These are phyloP conservation scores for Hirtodrosophila histrioides DNA, from an alignment of 2,888 invertebrate genomes.

Conservation along the genomic window DNA sequence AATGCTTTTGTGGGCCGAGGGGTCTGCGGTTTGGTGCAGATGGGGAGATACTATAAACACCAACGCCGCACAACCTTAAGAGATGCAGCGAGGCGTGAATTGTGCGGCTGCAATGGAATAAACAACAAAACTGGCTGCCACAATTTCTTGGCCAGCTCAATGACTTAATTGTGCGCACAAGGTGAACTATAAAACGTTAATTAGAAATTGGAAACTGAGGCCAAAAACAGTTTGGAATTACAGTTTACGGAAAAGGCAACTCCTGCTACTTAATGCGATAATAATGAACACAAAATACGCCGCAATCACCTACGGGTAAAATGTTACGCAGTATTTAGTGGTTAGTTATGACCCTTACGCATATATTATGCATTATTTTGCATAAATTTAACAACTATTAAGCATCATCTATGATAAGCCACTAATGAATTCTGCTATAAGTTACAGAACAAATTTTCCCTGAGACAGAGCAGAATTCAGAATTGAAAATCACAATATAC, in stretches of 20 bases:
- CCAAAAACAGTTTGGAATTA: not conserved
- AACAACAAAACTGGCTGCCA: conserved; percentile 15
- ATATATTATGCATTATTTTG: too few species aligned
- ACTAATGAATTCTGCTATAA: too few species aligned
- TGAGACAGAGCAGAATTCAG: too few species aligned
- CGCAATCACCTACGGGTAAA: too few species aligned
- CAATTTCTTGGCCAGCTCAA: conserved; percentile 11
- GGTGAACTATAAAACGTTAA: conserved; percentile 32
- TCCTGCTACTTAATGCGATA: not conserved
- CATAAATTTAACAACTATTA: too few species aligned
- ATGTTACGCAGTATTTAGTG: too few species aligned
- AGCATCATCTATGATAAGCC: too few species aligned
- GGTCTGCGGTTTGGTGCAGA: too few species aligned
- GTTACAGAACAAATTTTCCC: too few species aligned
- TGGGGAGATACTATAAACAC: not conserved
- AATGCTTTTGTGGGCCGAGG: too few species aligned
- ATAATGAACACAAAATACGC: not conserved
- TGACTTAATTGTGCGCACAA: conserved; percentile 51
- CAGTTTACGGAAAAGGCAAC: conserved; percentile 22
- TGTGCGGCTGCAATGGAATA: conserved; percentile 35
- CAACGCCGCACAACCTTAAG: conserved; percentile 29
- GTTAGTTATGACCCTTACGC: too few species aligned
- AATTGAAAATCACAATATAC: too few species aligned
- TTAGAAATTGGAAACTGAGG: conserved; percentile 25
- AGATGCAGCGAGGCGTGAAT: conserved; percentile 58